Conservation (phyloP, 2,888 invertebrate genomes). For the Busseola fusca region DNA sequence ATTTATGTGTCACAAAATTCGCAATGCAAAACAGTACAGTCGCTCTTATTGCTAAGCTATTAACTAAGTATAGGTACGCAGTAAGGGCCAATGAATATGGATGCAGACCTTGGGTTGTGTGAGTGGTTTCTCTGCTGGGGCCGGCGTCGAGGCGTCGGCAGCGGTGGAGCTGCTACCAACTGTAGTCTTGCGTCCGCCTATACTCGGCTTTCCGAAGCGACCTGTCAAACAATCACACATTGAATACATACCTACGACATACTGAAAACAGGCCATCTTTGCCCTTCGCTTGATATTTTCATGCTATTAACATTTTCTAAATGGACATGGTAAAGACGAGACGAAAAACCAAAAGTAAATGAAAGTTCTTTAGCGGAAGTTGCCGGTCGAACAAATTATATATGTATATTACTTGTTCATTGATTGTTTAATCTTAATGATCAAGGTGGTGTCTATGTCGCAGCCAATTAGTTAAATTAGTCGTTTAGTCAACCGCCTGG, state of each 20-base stretch:
- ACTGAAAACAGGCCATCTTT: not conserved
- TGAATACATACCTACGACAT: slow-evolving; percentile 67
- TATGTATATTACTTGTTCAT: not conserved
- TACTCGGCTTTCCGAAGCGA: slow-evolving; percentile 82
- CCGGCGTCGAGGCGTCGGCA: slow-evolving; percentile 60
- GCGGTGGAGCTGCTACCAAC: slow-evolving; percentile 62
- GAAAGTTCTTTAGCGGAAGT: not conserved
- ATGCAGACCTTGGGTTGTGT: slow-evolving; percentile 80
- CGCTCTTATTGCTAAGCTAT: slow-evolving; percentile 50
- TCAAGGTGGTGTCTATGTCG: not conserved
- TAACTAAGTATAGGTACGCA: slow-evolving; percentile 30
- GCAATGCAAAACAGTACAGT: slow-evolving; percentile 69
- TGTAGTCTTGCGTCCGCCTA: slow-evolving; percentile 76
- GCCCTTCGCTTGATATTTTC: not conserved
- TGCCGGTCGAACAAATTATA: slow-evolving; percentile 2
- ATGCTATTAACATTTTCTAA: slow-evolving; percentile 3
- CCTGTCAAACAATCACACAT: slow-evolving; percentile 72
- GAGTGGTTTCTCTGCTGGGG: slow-evolving; percentile 75
- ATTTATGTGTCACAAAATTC: slow-evolving; percentile 63
- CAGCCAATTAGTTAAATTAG: too few relatives aligned
- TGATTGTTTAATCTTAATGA: not conserved
- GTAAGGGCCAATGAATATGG: slow-evolving; percentile 54
- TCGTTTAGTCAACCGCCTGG: too few relatives aligned
- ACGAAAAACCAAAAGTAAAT: not conserved
- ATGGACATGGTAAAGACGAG: slow-evolving; percentile 25